Evolutionary conservation across 2,888 invertebrate genomes (phyloP).

Genomic region (Peribatodes rhomboidaria): DNA sequence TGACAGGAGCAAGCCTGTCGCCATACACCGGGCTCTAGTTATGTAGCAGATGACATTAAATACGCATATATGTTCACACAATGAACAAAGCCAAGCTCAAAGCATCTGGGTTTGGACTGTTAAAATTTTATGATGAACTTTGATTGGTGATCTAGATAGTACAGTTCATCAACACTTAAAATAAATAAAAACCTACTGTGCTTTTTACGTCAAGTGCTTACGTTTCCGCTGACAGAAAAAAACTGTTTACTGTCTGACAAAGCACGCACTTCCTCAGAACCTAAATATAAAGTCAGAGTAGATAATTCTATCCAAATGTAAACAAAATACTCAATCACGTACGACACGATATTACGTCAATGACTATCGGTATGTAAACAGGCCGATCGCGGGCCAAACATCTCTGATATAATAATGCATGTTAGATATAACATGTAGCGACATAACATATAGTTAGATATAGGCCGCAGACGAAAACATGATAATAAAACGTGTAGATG

Average conservation of each 20-base stretch:
- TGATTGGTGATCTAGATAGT: too few species aligned
- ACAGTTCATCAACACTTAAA: too few species aligned
- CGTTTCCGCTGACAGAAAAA: neutral
- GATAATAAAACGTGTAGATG: slow-evolving; percentile 4
- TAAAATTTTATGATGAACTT: too few species aligned
- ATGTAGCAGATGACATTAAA: too few species aligned
- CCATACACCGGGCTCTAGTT: too few species aligned
- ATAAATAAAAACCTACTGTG: too few species aligned
- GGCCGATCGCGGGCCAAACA: slow-evolving; percentile 21
- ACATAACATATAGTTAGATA: too few species aligned
- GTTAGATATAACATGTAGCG: too few species aligned
- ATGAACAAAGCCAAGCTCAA: too few species aligned
- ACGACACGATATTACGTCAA: slow-evolving; percentile 21
- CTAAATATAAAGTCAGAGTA: slow-evolving; percentile 18
- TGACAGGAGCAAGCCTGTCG: too few species aligned
- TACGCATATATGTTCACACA: too few species aligned
- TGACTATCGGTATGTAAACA: slow-evolving; percentile 27
- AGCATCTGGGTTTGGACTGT: too few species aligned
- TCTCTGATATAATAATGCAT: slow-evolving; percentile 12
- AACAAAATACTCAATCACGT: slow-evolving; percentile 27
- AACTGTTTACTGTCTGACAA: neutral
- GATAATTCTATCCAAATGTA: slow-evolving; percentile 19
- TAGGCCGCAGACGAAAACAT: slow-evolving; percentile 8
- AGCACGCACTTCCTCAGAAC: slow-evolving; percentile 1
- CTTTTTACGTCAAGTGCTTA: neutral